Base-by-base conservation (phyloP, 1,140 invertebrate genomes). In the Achatina immaculata region DNA sequence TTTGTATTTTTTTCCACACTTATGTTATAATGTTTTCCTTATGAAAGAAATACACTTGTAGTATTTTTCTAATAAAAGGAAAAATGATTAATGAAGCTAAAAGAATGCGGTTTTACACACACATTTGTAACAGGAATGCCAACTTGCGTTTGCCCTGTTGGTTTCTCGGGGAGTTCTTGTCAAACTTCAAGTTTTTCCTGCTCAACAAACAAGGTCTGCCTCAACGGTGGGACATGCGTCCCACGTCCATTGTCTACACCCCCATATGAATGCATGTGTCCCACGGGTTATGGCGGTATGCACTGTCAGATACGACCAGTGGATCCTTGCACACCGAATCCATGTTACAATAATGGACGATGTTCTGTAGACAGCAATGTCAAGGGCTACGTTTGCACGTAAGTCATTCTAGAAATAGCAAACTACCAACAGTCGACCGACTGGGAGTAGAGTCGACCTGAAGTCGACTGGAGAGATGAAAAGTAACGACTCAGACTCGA, bases 341-440 rank as follows among this genome's bases (percentile, higher is more conserved):
- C 71, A 1, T 73, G 71, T 51, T n/a, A 34, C 21, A 73, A 73
- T 28, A 48, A 28, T 28, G 71, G 71, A 7, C 42, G 31, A 21
- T 73, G 71, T n/a, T 38, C 71, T 9, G 71, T 73, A 1, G 43
- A 73, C 43, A 36, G 40, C 45, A 31, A 24, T 28, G 24, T 34
- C 71, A 43, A 48, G 7, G 71, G 71, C 3, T 73, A 73, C 71
- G n/a, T 73, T 7, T 73, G 71, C 43, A 73, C 28, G 71, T 73
- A 45, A 48, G 71, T 69, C 9, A 51, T 51, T 51, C 48, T 24
- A 11, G 11, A 14, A 51, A 51, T 24, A 11, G 11, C 11, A 24
- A 11, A 14, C 11, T 51, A 51, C 11, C 11, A 51, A 51, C 11
- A 51, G 11, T 14, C 48, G 24, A 24, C 48, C 24, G 48, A 14